These are phyloP conservation scores for Euthynnus affinis DNA, from an alignment of 2,797 vertebrate genomes.

Conservation along the genomic window DNA sequence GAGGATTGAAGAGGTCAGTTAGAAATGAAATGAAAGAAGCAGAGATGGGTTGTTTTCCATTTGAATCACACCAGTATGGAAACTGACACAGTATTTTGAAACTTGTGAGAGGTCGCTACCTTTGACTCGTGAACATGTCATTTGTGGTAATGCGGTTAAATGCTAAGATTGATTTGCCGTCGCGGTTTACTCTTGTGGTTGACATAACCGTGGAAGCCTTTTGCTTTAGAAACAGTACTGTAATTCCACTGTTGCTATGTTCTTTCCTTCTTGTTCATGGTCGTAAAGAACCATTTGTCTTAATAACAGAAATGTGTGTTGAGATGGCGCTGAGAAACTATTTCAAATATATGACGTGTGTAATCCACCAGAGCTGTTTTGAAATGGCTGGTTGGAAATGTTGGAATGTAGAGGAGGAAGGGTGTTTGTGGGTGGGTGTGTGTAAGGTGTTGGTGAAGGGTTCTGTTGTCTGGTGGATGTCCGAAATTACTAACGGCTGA, in stretches of 20 bases:
- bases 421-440: background rate
- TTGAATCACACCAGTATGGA: background rate
- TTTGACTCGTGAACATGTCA: background rate
- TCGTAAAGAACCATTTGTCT: background rate
- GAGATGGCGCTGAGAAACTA: too few species aligned
- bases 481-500: background rate
- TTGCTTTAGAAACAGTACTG: background rate
- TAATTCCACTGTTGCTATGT: too few species aligned
- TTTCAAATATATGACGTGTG: too few species aligned
- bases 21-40: background rate
- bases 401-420: background rate
- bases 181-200: background rate
- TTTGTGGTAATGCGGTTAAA: background rate
- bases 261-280: background rate
- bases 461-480: conserved; percentile 1
- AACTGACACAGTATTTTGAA: background rate
- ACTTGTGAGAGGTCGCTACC: background rate
- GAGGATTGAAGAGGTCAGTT: background rate
- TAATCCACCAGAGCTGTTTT: too few species aligned
- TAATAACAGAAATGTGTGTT: too few species aligned
- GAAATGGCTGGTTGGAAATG: too few species aligned
- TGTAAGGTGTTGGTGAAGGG: background rate
- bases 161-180: background rate
- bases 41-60: background rate
- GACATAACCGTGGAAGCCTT: too few species aligned